A percentile compares a stretch with the other conserved stretches of the same genome.
phyloP scores from a whole-genome alignment of 2,113 vertebrate genomes.

The Xenus cinereus region DNA sequence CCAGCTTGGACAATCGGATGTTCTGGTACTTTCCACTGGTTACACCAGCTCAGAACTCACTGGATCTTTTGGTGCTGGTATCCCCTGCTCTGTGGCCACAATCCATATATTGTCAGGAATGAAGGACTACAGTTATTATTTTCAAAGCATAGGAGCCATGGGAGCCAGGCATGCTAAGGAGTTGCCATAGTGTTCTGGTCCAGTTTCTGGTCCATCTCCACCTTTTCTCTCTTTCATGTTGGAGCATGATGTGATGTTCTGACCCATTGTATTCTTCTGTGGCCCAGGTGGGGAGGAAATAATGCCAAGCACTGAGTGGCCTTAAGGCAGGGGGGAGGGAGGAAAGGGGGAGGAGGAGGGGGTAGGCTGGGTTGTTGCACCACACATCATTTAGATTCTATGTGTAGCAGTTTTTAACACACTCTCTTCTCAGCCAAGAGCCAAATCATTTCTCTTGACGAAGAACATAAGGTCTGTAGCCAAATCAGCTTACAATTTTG shows the following conservation, averaged over 20 bases:
- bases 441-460: background rate
- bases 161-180: background rate
- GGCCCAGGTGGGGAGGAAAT: background rate
- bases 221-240: background rate
- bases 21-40: background rate
- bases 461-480: background rate
- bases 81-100: background rate
- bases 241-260: background rate
- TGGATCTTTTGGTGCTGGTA: background rate
- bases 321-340: background rate
- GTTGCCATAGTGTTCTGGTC: background rate
- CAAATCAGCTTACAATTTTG: background rate
- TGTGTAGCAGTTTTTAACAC: background rate
- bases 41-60: background rate
- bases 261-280: background rate
- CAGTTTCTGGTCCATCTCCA: background rate
- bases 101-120: background rate
- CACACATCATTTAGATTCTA: background rate
- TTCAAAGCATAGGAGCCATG: background rate
- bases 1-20: background rate
- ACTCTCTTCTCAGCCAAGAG: background rate
- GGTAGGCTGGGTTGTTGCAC: no score
- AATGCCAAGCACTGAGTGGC: background rate
- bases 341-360: no score
- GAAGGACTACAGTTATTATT: background rate